Conservation (phyloP, 1,140 invertebrate species). For the Augochlora pura region DNA sequence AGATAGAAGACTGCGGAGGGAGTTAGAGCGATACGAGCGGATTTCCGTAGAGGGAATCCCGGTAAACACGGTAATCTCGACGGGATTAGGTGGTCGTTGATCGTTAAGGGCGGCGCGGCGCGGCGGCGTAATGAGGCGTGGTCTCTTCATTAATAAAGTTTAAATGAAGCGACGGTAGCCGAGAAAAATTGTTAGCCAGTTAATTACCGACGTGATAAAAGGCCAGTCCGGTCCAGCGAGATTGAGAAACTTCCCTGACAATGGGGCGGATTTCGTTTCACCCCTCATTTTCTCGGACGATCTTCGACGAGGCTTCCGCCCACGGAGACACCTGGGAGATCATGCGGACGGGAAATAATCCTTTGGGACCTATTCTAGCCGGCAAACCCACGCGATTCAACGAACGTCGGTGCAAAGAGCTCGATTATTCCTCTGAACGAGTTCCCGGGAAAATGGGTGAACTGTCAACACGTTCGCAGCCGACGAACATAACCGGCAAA, state of each 20-base stretch:
- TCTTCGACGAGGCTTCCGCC: conserved; percentile 17
- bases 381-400: not conserved
- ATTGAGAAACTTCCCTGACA: conserved; percentile 45
- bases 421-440: not conserved
- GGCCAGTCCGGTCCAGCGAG: conserved; percentile 25
- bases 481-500: too few relatives aligned
- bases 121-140: conserved; percentile 14
- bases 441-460: too few relatives aligned
- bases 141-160: conserved; percentile 45
- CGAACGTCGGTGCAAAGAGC: not conserved
- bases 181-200: conserved; percentile 44
- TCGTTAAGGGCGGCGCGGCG: conserved; percentile 10
- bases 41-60: not conserved
- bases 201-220: conserved; percentile 39
- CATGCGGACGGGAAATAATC: not conserved
- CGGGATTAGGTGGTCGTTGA: conserved; percentile 23
- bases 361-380: not conserved
- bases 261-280: conserved; percentile 37
- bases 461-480: too few relatives aligned
- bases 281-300: conserved; percentile 18
- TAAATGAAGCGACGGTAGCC: conserved; percentile 35
- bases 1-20: too few relatives aligned
- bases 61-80: conserved; percentile 15
- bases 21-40: not conserved
- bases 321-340: not conserved